Base-by-base conservation (phyloP, 2,888 invertebrate genomes). In the Arctia plantaginis region DNA sequence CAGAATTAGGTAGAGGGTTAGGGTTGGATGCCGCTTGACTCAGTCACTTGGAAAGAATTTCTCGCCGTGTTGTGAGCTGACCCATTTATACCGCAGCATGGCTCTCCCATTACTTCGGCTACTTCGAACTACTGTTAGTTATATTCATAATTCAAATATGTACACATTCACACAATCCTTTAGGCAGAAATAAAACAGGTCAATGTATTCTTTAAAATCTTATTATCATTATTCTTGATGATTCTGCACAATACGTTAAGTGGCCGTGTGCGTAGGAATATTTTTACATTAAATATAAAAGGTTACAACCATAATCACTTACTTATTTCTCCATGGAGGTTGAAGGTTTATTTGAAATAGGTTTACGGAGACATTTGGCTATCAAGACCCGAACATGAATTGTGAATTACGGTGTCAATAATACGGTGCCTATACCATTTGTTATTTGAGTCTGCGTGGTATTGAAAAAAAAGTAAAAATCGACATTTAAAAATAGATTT, bases 241-340 rank as follows among this genome's bases (percentile, higher is more conserved):
- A 51, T 68, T 72, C 51, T 68, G 47, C 68, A 73, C 73, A 73
- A 73, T 47, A 62, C 15, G 39, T n/a, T 6, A 64, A 64, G 64
- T 73, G 62, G 41, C 33, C 27, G 27, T 51, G 51, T 73, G 69
- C 23, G 64, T 33, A 27, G 20, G 20, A 66, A 70, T 71, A 74
- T 20, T 30, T 69, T 62, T 12, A 30, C 30, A 44, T 51, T 55
- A 66, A 66, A 30, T 13, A 59, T 12, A 51, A 73, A 70, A 74
- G 70, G 70, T 66, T 44, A 66, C 0, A 41, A 55, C 51, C 51
- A 55, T 55, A 55, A 55, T 41, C 23, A 47, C 33, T 62, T 8
- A 44, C 13, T 6, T 47, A 33, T 47, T n/a, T 71, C 35, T 65
- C 51, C 30, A n/a, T 55, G 39, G 39, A 65, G 65, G 39, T 71